Evolutionary conservation across 1,140 invertebrate species (phyloP), one percentile per base, ranked within the genome.

Genomic region (Watersipora subatra): DNA sequence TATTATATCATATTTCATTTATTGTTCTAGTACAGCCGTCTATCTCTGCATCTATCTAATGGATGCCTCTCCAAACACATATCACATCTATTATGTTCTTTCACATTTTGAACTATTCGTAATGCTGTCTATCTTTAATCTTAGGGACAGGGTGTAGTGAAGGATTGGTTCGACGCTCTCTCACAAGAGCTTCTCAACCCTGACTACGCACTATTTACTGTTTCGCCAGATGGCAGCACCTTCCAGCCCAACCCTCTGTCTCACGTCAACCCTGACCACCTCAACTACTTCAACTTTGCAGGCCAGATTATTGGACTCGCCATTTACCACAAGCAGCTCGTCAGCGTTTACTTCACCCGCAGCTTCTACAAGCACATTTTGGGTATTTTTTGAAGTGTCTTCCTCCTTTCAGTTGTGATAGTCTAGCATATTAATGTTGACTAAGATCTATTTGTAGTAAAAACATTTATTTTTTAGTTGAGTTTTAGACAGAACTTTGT

Each of bases 251-350:
- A 76, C 71, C 75, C 75, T 63, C 73, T 76, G 61, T 78, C 76
- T 0, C 70, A 72, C 20, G 70, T 79, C 64, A 90, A 90, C 79
- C 87, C 93, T 27, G 93, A 97, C 85, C 94, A 97, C 79, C 80
- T 97, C 61, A 93, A 91, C 7, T 97, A 97, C 77, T 97, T 97
- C 77, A 91, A 94, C 78, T 97, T 97, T 83, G 92, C 92, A 59
- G 94, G 94, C 0, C 86, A 93, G 28, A 88, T 94, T 22, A 86
- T 97, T 66, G 93, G 93, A 46, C 87, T 97, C 19, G 75, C 75
- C 56, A 66, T 78, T 1, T 78, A 73, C 65, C 76, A 78, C 64
- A 69, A 71, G 27, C 72, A 76, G 28, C 62, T 78, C 1, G 69
- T 78, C 58, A 73, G 67, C 64, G 70, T 75, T 7, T 78, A 76